Conservation (phyloP, 2,888 invertebrate genomes). For the Hirtodrosophila duncani region DNA sequence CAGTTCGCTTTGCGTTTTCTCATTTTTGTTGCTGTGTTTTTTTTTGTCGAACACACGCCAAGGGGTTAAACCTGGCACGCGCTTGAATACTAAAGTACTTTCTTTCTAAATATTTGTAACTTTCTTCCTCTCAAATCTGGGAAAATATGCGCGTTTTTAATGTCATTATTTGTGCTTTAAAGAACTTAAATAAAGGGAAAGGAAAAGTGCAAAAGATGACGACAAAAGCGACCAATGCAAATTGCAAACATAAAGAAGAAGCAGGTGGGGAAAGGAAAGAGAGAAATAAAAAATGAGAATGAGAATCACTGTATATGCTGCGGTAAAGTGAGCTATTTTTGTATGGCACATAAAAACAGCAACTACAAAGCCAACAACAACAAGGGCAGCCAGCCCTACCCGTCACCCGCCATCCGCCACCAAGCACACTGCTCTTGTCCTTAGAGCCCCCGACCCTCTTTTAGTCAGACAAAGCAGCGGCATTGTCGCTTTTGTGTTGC, state of each 20-base stretch:
- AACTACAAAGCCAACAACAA: slow-evolving; percentile 23
- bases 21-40: neutral
- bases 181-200: slow-evolving; percentile 5
- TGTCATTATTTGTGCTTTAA: slow-evolving; percentile 51
- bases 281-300: slow-evolving; percentile 4
- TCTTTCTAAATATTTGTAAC: slow-evolving; percentile 1
- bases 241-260: slow-evolving; percentile 53
- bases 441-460: slow-evolving; percentile 21
- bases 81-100: slow-evolving; percentile 35
- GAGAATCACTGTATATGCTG: slow-evolving; percentile 15
- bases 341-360: slow-evolving; percentile 31
- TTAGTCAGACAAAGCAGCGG: slow-evolving; percentile 64
- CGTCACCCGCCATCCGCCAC: neutral
- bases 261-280: slow-evolving; percentile 20
- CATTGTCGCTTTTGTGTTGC: slow-evolving; percentile 69
- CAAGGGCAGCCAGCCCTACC: neutral
- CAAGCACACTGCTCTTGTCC: neutral
- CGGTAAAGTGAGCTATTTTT: slow-evolving; percentile 63
- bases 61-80: slow-evolving; percentile 67
- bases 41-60: slow-evolving; percentile 48
- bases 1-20: slow-evolving; percentile 5
- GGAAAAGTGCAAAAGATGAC: slow-evolving; percentile 6
- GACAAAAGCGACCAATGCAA: slow-evolving; percentile 63
- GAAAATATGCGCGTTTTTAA: slow-evolving; percentile 70
- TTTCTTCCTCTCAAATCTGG: slow-evolving; percentile 27